Percentiles rank a stretch among this genome's conserved stretches.
Conservation (phyloP, 2,113 vertebrate genomes). For the Progne subis region DNA sequence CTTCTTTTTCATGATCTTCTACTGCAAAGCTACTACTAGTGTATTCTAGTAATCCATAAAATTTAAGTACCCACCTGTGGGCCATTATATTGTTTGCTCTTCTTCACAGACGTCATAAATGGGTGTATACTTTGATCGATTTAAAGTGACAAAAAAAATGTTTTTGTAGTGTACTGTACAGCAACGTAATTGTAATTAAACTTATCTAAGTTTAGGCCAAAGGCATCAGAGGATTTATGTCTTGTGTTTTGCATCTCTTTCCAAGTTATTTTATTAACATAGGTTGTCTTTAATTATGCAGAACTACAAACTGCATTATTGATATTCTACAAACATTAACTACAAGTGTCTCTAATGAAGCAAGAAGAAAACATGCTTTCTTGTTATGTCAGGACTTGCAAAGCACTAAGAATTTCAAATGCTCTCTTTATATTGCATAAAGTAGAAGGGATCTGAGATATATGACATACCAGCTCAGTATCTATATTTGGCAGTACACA, state of each 20-base stretch:
- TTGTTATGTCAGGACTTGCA: slow-evolving; percentile 51
- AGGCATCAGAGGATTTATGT: slow-evolving; percentile 65
- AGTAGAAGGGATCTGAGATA: neutral
- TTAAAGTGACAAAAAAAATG: slow-evolving; percentile 66
- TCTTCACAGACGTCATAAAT: slow-evolving; percentile 69
- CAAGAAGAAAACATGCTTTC: slow-evolving; percentile 61
- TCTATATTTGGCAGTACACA: neutral
- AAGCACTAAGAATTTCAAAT: slow-evolving; percentile 20
- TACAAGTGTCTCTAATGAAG: slow-evolving; percentile 72
- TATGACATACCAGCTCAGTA: neutral
- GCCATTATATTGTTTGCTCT: slow-evolving; percentile 60
- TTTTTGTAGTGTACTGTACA: slow-evolving; percentile 44
- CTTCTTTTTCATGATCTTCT: slow-evolving; percentile 47
- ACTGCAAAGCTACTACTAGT: slow-evolving; percentile 2
- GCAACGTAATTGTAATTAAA: slow-evolving; percentile 71
- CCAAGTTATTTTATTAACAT: slow-evolving; percentile 76
- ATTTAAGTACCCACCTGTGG: slow-evolving; percentile 60
- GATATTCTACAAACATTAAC: slow-evolving; percentile 79
- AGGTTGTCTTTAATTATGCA: slow-evolving; percentile 78
- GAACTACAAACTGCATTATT: slow-evolving; percentile 76
- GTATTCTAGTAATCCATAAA: slow-evolving; percentile 34
- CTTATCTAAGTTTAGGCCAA: slow-evolving; percentile 71
- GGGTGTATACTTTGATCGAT: slow-evolving; percentile 32
- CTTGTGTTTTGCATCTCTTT: slow-evolving; percentile 52
- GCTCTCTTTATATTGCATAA: neutral